A percentile compares a stretch with the other conserved stretches of the same genome.
Evolutionary conservation across 1,140 invertebrate species (phyloP).

Genomic region (Brachionus sp.): DNA sequence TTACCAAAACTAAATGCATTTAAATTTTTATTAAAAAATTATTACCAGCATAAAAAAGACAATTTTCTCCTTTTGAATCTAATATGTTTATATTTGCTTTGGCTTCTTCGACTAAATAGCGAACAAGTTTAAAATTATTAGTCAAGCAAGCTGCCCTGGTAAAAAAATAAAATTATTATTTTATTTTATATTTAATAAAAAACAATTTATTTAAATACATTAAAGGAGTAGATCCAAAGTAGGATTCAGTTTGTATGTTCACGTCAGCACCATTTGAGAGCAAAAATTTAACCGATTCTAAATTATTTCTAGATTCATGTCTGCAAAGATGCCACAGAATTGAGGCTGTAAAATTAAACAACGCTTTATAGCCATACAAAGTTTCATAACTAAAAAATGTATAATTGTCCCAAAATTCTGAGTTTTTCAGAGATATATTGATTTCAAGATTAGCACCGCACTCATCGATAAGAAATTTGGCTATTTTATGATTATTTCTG

Average conservation of each 20-base stretch:
- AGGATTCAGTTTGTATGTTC: neutral
- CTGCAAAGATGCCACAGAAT: constrained; percentile 21
- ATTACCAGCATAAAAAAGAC: constrained; percentile 43
- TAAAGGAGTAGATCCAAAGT: constrained; percentile 17
- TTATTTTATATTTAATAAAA: neutral
- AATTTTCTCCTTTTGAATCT: constrained; percentile 15
- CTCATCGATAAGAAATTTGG: constrained; percentile 5
- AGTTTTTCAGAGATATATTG: neutral
- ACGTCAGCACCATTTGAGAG: neutral
- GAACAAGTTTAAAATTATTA: neutral
- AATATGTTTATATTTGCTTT: neutral
- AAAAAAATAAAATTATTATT: neutral
- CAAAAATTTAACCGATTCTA: constrained; percentile 5
- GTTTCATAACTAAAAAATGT: constrained; percentile 13
- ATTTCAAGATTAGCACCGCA: neutral
- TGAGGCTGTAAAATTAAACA: neutral
- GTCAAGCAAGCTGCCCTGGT: constrained; percentile 12
- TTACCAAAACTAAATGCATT: too few species aligned
- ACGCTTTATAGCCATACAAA: neutral
- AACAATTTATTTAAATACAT: constrained; percentile 5
- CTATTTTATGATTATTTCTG: neutral
- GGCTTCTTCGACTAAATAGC: constrained; percentile 4
- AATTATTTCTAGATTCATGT: neutral
- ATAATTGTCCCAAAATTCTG: constrained; percentile 27
- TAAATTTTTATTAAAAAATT: neutral